These are phyloP conservation scores for Nanorana parkeri DNA, from an alignment of 2,113 vertebrate species.

Conservation along the genomic window DNA sequence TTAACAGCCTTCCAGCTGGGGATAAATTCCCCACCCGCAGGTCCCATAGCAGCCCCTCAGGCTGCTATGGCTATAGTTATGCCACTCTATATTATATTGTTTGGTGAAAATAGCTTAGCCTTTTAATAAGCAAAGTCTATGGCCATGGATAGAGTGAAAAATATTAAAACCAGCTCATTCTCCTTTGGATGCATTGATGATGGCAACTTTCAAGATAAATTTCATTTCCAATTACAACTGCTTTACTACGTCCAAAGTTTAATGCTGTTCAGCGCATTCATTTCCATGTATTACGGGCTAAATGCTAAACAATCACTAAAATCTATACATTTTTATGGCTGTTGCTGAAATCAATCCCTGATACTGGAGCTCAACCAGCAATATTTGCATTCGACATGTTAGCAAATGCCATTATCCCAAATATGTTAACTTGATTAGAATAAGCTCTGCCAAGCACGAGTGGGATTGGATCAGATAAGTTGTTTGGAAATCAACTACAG, in stretches of 20 bases:
- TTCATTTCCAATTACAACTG: background rate
- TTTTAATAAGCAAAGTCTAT: too few species aligned
- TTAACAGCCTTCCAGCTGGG: too few species aligned
- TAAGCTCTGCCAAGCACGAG: background rate
- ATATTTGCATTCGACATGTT: background rate
- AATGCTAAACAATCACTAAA: conserved; percentile 19
- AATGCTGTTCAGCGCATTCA: conserved; percentile 1
- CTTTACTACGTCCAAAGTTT: background rate
- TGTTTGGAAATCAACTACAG: conserved; percentile 5
- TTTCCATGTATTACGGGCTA: conserved; percentile 41
- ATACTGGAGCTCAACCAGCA: conserved; percentile 10
- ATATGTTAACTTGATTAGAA: conserved; percentile 38
- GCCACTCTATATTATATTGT: too few species aligned
- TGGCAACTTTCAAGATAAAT: background rate
- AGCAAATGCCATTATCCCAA: conserved; percentile 4
- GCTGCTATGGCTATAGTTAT: too few species aligned
- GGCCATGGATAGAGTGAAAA: too few species aligned
- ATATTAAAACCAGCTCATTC: too few species aligned
- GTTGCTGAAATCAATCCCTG: conserved; percentile 7
- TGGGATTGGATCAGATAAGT: conserved; percentile 17
- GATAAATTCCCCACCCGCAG: too few species aligned
- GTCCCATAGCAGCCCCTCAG: too few species aligned
- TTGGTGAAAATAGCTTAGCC: too few species aligned
- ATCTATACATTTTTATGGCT: conserved; percentile 27
- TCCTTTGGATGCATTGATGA: background rate